These are phyloP conservation scores for Mnemiopsis leidyi DNA, from an alignment of 37 sponge, comb jelly and placozoan species.

Conservation along the genomic window DNA sequence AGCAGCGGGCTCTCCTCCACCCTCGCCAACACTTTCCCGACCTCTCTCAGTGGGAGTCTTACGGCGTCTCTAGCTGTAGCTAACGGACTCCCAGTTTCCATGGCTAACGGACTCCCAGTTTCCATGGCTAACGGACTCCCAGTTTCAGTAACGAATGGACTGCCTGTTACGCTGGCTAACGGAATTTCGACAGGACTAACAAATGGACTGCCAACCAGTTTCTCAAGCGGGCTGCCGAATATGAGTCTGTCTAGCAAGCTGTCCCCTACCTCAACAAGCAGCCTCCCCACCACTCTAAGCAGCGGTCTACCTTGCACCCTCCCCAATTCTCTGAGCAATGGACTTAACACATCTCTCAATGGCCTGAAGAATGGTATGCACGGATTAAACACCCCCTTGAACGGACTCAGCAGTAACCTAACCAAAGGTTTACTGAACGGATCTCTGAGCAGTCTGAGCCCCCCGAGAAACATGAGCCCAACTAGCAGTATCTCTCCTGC, in stretches of 20 bases:
- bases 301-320: not conserved
- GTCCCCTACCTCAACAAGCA: not conserved
- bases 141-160: not conserved
- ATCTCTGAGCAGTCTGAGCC: not conserved
- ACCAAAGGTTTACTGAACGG: conserved; percentile 3
- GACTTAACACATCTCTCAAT: not conserved
- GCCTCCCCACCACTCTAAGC: not conserved
- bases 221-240: not conserved
- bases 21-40: not conserved
- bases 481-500: not conserved
- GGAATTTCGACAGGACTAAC: not conserved
- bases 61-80: not conserved
- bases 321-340: not conserved
- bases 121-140: not conserved
- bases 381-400: not conserved
- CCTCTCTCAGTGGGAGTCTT: not conserved
- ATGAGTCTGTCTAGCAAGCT: not conserved
- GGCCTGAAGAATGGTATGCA: not conserved
- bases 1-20: not conserved
- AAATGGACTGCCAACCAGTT: not conserved
- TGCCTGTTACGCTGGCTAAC: not conserved
- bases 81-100: not conserved
- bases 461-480: not conserved
- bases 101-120: not conserved
- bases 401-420: not conserved